These are phyloP conservation scores for Cyphomyrus discorhynchus DNA, from an alignment of 2,113 vertebrate genomes.

Conservation along the genomic window DNA sequence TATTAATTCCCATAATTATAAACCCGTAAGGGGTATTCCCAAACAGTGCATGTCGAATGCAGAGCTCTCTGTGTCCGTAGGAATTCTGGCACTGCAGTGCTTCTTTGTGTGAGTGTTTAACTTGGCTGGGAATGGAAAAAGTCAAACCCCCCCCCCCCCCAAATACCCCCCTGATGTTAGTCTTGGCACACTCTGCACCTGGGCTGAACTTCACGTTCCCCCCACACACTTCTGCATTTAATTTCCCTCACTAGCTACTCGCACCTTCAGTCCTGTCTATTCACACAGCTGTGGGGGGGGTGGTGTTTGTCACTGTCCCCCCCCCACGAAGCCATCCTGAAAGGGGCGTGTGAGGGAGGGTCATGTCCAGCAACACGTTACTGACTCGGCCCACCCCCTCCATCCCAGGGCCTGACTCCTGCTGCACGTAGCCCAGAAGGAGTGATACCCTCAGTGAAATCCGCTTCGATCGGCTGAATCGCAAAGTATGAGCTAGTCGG, in stretches of 20 bases:
- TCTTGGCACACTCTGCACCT: constrained; percentile 43
- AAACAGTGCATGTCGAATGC: background rate
- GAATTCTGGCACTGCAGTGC: constrained; percentile 40
- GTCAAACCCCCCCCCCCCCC: background rate
- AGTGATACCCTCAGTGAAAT: background rate
- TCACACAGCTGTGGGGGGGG: background rate
- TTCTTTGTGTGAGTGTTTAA: constrained; percentile 35
- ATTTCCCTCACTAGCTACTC: background rate
- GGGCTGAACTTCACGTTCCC: constrained; percentile 27
- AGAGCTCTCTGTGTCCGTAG: background rate
- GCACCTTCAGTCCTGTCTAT: background rate
- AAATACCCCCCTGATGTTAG: constrained; percentile 30
- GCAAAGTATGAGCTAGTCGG: background rate
- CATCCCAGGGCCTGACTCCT: background rate
- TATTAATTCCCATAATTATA: background rate
- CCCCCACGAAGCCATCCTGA: background rate
- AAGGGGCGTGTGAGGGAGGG: background rate
- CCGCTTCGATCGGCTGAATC: background rate
- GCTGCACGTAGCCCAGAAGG: background rate
- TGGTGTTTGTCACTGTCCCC: background rate
- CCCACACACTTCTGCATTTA: background rate
- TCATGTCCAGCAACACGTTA: background rate
- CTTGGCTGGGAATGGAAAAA: constrained; percentile 31
- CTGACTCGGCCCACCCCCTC: background rate
- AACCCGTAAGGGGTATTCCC: background rate